Evolutionary conservation across 1,140 invertebrate species (phyloP).

Genomic region (Drosophila oshimai): DNA sequence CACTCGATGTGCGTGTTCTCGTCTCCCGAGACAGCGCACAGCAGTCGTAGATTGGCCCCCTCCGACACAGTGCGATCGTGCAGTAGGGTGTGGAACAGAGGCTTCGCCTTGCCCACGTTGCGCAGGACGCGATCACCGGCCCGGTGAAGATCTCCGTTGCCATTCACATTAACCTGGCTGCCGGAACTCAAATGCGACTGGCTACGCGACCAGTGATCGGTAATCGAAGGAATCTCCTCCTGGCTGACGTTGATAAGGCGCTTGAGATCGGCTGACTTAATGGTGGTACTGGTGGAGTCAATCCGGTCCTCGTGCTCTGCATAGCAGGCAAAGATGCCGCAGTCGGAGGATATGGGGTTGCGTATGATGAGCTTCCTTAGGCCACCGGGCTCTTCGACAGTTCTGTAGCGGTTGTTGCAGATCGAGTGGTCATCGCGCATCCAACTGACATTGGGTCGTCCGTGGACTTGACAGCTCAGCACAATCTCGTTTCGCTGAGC

Average conservation of each 20-base stretch:
- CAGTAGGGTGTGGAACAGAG: slow-evolving; percentile 91
- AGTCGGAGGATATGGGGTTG: slow-evolving; percentile 85
- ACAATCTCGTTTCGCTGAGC: slow-evolving; percentile 84
- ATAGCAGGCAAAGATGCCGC: slow-evolving; percentile 86
- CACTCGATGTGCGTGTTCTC: slow-evolving; percentile 91
- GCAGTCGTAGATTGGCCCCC: slow-evolving; percentile 89
- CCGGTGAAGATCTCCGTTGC: slow-evolving; percentile 81
- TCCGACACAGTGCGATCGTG: slow-evolving; percentile 89
- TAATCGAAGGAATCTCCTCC: not conserved
- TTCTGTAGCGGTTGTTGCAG: slow-evolving; percentile 84
- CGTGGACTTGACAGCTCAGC: slow-evolving; percentile 86
- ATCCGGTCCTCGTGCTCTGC: slow-evolving; percentile 83
- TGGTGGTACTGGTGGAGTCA: slow-evolving; percentile 67
- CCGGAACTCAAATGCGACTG: not conserved
- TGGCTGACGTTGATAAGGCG: slow-evolving; percentile 50
- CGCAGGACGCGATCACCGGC: slow-evolving; percentile 62
- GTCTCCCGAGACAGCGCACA: slow-evolving; percentile 91
- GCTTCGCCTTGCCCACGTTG: slow-evolving; percentile 84
- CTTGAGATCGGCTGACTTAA: slow-evolving; percentile 62
- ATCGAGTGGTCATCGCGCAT: slow-evolving; percentile 85
- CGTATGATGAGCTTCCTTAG: slow-evolving; percentile 86
- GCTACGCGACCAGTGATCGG: slow-evolving; percentile 9
- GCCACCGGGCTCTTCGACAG: slow-evolving; percentile 85
- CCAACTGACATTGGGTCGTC: slow-evolving; percentile 87
- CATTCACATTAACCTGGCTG: slow-evolving; percentile 52